Evolutionary conservation across 2,888 invertebrate species (phyloP).

Genomic region (Pristionchus fissidentatus): DNA sequence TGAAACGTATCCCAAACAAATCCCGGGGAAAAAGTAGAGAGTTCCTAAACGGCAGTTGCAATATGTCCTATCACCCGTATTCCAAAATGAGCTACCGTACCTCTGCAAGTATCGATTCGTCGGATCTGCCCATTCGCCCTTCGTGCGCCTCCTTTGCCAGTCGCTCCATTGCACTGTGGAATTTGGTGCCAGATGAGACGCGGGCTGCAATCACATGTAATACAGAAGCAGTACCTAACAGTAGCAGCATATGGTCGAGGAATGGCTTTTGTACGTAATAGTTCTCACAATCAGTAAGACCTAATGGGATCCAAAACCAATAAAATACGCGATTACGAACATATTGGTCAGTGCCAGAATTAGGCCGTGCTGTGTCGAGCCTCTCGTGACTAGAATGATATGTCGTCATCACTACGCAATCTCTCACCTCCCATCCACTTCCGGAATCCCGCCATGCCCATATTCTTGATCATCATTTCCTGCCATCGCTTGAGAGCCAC

Average conservation of each 20-base stretch:
- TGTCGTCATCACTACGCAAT: not conserved
- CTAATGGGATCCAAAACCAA: too few relatives aligned
- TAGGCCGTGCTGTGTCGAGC: too few relatives aligned
- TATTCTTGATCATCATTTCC: constrained; percentile 40
- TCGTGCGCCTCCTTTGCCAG: constrained; percentile 43
- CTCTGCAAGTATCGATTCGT: constrained; percentile 42
- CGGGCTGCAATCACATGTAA: not conserved
- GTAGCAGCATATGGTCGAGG: too few relatives aligned
- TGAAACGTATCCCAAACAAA: too few relatives aligned
- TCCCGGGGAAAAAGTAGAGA: too few relatives aligned
- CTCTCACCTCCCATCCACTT: constrained; percentile 41
- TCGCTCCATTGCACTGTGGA: constrained; percentile 50
- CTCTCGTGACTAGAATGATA: not conserved
- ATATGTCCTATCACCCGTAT: not conserved
- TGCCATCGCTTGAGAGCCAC: constrained; percentile 32
- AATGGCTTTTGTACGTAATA: too few relatives aligned
- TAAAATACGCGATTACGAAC: too few relatives aligned
- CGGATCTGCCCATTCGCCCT: constrained; percentile 41
- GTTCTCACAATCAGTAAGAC: too few relatives aligned
- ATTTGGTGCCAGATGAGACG: constrained; percentile 30
- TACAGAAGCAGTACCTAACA: not conserved
- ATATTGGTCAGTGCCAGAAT: too few relatives aligned
- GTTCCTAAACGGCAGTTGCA: too few relatives aligned
- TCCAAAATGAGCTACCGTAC: not conserved
- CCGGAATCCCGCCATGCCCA: constrained; percentile 46